Evolutionary conservation across 2,797 vertebrate species (phyloP), one percentile per base, ranked within the genome.

Genomic region (Todus mexicanus): DNA sequence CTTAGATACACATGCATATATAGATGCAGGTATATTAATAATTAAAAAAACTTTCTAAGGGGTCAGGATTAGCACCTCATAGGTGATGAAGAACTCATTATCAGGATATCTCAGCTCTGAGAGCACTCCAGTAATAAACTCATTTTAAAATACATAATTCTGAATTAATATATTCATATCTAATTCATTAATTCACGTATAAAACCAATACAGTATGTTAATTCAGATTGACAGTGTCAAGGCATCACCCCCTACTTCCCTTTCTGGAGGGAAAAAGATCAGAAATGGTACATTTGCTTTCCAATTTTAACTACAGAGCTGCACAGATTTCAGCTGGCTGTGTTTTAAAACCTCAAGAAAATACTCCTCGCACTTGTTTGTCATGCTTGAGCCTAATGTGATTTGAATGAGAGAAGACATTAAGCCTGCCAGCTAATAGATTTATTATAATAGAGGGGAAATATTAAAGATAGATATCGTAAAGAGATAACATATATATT

Each of bases 51-150:
- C 1, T 15, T 73, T 92, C 74, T 84, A 79, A 93, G 84, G n/a
- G 75, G 89, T 76, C 65, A 91, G 73, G 81, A 92, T 92, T 85
- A 94, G 84, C 78, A 75, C 38, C 89, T 68, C 53, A 45, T 42
- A 84, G 69, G 51, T 87, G 64, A 90, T 53, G 43, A 78, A 79
- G 59, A 53, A 37, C 43, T 96, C 59, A 53, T 94, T 87, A 87
- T 22, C 73, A 61, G 85, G 63, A 42, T n/a, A n/a, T 48, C 76
- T 91, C 84, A 77, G 80, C 64, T 66, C 48, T 61, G 14, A 56
- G 51, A 92, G 47, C 64, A 54, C n/a, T 31, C 48, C 47, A 37
- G 25, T 50, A 85, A 50, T 47, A 63, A 77, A 74, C 12, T 10
- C 54, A 69, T 22, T 19, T 72, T 69, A 85, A 87, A 66, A 50